Conservation (phyloP, 1,140 invertebrate species). For the Temnothorax curvispinosus region DNA sequence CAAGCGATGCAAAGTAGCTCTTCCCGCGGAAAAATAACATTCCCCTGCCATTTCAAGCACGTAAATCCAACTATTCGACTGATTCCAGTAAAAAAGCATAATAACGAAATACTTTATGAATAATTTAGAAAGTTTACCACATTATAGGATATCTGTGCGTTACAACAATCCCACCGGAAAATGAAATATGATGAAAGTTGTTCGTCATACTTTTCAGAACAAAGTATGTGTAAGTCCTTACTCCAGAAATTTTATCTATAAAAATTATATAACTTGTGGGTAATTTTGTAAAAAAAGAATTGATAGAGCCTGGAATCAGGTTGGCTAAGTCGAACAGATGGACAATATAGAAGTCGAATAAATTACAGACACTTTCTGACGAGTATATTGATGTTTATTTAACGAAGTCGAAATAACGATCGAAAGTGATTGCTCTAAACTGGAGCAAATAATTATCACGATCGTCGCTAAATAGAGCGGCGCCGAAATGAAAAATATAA, state of each 20-base stretch:
- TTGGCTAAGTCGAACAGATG: no score
- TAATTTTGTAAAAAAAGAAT: no score
- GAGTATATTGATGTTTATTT: no score
- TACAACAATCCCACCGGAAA: not conserved
- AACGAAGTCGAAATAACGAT: no score
- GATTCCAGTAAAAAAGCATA: not conserved
- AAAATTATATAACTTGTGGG: not conserved
- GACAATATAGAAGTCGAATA: no score
- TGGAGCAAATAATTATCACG: no score
- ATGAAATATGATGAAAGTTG: not conserved
- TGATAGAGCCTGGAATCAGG: no score
- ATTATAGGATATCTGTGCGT: not conserved
- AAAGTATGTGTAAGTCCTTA: not conserved
- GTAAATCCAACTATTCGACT: not conserved
- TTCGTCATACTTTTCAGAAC: not conserved
- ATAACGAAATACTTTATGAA: not conserved
- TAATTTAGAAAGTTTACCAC: not conserved
- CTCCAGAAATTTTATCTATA: not conserved
- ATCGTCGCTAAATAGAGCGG: no score
- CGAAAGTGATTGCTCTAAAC: no score
- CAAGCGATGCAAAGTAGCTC: constrained; percentile 41
- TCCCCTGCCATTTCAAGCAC: not conserved
- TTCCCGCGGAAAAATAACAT: constrained; percentile 34
- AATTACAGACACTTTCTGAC: no score
- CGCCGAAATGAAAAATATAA: no score